A percentile compares a stretch with the other conserved stretches of the same genome.
These are phyloP conservation scores for Gymnobelideus leadbeateri DNA, from an alignment of 2,113 vertebrate genomes.

Conservation along the genomic window DNA sequence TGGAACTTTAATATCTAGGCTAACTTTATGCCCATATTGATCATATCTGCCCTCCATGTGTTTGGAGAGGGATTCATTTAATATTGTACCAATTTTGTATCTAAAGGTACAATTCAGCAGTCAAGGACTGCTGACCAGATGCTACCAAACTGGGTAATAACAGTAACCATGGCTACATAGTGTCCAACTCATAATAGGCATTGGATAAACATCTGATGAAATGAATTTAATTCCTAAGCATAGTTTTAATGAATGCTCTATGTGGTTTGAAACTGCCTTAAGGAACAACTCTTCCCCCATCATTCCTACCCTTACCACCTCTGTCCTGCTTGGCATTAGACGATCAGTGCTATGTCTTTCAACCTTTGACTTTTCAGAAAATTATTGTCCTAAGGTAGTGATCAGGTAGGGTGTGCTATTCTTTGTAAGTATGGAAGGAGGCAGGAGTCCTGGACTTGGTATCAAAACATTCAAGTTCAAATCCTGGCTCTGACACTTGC, in stretches of 20 bases:
- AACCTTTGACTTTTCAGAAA: background rate
- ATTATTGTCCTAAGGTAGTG: background rate
- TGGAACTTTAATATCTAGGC: background rate
- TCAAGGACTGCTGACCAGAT: background rate
- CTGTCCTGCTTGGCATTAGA: background rate
- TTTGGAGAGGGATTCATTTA: constrained; percentile 10
- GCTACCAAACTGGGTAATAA: background rate
- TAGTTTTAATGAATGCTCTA: background rate
- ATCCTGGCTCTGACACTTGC: background rate
- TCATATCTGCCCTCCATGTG: background rate
- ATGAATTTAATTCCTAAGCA: background rate
- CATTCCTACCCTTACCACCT: background rate
- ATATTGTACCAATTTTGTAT: background rate
- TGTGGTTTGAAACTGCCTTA: background rate
- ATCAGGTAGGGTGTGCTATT: background rate
- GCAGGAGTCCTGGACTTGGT: background rate
- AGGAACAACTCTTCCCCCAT: background rate
- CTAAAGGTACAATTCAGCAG: background rate
- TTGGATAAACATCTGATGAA: constrained; percentile 22
- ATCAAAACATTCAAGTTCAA: background rate
- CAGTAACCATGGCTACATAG: background rate
- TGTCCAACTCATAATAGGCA: background rate
- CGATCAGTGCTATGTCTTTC: background rate
- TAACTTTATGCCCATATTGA: background rate
- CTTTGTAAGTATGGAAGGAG: background rate